Evolutionary conservation across 2,113 vertebrate genomes (phyloP).

Genomic region (Galeopterus variegatus): DNA sequence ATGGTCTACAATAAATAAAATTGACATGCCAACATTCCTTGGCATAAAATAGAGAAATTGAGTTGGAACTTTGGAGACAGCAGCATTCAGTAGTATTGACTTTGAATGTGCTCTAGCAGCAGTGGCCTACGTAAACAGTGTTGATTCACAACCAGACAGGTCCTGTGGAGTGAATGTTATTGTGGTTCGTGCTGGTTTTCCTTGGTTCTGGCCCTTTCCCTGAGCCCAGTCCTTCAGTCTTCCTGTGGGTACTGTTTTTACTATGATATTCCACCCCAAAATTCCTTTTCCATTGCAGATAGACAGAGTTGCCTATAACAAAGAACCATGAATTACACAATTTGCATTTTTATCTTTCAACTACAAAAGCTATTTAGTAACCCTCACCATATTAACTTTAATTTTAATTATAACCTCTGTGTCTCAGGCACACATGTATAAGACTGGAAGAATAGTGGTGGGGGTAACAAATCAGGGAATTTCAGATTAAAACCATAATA

Average conservation of each 20-base stretch:
- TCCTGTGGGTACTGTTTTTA: neutral
- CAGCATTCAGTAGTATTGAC: neutral
- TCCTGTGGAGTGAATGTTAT: neutral
- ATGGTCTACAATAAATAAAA: conserved; percentile 18
- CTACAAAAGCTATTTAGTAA: neutral
- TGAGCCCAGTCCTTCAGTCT: neutral
- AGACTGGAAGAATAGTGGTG: neutral
- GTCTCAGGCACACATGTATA: neutral
- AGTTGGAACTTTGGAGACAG: neutral
- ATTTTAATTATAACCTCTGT: neutral
- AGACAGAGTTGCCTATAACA: neutral
- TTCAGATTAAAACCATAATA: neutral
- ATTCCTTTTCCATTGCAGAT: neutral
- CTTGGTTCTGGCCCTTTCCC: neutral
- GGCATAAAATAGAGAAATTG: neutral
- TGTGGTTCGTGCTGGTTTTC: neutral
- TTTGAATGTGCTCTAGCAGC: neutral
- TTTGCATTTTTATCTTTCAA: neutral
- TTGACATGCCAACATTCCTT: neutral
- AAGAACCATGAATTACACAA: neutral
- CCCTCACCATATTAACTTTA: neutral
- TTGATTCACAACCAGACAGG: neutral
- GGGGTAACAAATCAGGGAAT: neutral
- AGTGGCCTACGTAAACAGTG: neutral
- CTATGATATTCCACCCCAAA: neutral